phyloP scores from a whole-genome alignment of 2,113 vertebrate genomes.

The Antechinus flavipes region DNA sequence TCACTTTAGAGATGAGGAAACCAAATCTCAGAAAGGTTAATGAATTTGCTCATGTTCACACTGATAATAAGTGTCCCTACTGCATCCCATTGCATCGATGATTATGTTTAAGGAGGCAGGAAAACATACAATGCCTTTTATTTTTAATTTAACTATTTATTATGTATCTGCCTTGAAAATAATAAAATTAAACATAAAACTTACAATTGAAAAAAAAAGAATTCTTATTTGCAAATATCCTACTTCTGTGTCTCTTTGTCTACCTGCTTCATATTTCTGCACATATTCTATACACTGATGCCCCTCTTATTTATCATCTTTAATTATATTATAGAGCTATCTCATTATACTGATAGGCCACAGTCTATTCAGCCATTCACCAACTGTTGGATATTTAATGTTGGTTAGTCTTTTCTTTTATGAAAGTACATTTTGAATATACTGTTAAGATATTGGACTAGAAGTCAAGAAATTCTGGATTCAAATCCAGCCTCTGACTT shows the following conservation, averaged over 20 bases:
- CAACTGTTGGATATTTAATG: background rate
- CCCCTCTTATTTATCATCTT: background rate
- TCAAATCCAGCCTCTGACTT: background rate
- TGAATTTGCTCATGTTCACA: background rate
- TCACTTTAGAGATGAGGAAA: background rate
- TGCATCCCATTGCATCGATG: background rate
- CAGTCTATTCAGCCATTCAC: background rate
- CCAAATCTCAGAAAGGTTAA: background rate
- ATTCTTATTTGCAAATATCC: background rate
- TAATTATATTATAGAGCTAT: background rate
- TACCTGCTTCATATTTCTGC: background rate
- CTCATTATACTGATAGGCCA: background rate
- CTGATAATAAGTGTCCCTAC: background rate
- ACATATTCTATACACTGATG: background rate
- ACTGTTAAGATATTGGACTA: background rate
- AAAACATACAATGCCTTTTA: background rate
- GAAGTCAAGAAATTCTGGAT: background rate
- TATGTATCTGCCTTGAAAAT: background rate
- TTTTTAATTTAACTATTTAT: background rate
- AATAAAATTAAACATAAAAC: background rate
- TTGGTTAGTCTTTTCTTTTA: background rate
- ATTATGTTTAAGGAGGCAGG: background rate
- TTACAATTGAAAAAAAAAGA: background rate
- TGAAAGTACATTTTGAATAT: background rate
- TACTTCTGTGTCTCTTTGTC: background rate